phyloP scores from a whole-genome alignment of 2,888 invertebrate species.

The Nudaria mundana region DNA sequence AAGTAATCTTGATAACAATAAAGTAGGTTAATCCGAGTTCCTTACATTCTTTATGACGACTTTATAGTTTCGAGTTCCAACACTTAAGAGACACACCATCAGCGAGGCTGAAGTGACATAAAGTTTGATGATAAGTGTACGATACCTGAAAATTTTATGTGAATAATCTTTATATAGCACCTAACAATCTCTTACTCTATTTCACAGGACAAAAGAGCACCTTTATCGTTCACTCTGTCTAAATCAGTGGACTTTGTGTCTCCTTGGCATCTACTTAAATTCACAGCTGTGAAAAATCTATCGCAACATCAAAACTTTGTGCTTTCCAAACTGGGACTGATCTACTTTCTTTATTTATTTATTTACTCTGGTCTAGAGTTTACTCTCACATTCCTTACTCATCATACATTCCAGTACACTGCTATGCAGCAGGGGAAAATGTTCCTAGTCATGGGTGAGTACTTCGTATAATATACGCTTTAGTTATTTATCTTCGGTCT shows the following conservation, averaged over 20 bases:
- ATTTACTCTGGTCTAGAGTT: constrained; percentile 98
- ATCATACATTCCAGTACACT: constrained; percentile 93
- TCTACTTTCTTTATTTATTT: constrained; percentile 95
- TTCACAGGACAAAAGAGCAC: constrained; percentile 86
- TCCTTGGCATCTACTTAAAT: constrained; percentile 74
- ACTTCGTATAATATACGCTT: not conserved
- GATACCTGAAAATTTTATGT: not conserved
- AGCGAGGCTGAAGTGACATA: too few relatives aligned
- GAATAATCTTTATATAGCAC: not conserved
- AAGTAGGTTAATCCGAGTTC: too few relatives aligned
- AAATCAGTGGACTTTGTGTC: constrained; percentile 81
- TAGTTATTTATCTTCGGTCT: too few relatives aligned
- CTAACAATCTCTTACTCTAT: constrained; percentile 1
- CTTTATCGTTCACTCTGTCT: constrained; percentile 83
- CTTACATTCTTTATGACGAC: too few relatives aligned
- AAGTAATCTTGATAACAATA: too few relatives aligned
- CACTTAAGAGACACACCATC: too few relatives aligned
- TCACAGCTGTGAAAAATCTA: constrained; percentile 86
- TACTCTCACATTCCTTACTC: constrained; percentile 97
- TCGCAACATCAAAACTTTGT: constrained; percentile 82
- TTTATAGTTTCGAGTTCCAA: too few relatives aligned
- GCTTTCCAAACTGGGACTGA: constrained; percentile 85
- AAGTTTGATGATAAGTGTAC: too few relatives aligned
- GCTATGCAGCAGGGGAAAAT: constrained; percentile 99
- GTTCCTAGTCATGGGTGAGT: constrained; percentile 94